phyloP scores from a whole-genome alignment of 2,797 vertebrate genomes.

The Craterocephalus amniculus region DNA sequence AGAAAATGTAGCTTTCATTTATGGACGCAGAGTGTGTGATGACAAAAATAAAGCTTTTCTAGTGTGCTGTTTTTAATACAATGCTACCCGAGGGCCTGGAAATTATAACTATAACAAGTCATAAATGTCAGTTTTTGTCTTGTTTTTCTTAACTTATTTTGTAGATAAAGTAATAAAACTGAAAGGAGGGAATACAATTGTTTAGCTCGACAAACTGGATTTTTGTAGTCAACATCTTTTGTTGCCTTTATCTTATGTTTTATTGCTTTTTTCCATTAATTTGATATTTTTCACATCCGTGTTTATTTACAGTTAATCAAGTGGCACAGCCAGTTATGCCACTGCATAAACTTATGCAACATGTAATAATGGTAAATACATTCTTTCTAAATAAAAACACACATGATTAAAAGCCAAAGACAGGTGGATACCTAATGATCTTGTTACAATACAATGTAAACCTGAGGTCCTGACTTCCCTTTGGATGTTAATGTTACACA shows the following conservation, averaged over 20 bases:
- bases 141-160: background rate
- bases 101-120: background rate
- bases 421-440: background rate
- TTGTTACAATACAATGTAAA: background rate
- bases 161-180: too few species aligned
- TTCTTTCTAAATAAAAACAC: background rate
- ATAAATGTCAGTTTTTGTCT: background rate
- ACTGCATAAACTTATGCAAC: background rate
- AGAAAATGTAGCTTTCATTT: too few species aligned
- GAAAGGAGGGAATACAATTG: too few species aligned
- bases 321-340: background rate
- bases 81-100: too few species aligned
- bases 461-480: background rate
- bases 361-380: background rate
- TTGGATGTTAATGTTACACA: background rate
- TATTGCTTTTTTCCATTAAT: background rate
- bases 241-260: background rate
- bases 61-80: background rate
- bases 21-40: too few species aligned
- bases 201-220: too few species aligned
- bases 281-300: background rate
- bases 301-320: conserved; percentile 11
- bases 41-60: background rate
- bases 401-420: background rate
- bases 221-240: background rate